Evolutionary conservation across 1,140 invertebrate genomes (phyloP).

Genomic region (Trichogramma pretiosum): DNA sequence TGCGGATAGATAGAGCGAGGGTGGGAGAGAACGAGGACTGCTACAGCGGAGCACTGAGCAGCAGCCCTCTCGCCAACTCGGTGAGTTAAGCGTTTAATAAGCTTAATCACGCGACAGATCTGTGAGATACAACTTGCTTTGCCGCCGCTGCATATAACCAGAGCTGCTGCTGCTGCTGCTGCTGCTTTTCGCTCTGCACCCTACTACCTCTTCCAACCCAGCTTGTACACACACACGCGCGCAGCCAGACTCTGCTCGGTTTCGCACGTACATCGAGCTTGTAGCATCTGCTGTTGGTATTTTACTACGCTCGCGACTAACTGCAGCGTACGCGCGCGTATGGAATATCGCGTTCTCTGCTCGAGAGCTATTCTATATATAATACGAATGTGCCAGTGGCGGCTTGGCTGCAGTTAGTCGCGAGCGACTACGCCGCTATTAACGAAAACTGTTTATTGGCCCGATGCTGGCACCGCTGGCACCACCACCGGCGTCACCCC

Average conservation of each 20-base stretch:
- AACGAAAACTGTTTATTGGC: conserved; percentile 43
- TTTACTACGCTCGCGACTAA: no score
- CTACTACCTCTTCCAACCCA: conserved; percentile 19
- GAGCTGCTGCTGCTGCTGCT: not conserved
- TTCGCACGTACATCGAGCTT: not conserved
- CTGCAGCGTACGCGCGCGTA: no score
- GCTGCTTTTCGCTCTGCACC: not conserved
- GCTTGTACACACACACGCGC: not conserved
- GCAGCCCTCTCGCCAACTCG: conserved; percentile 13
- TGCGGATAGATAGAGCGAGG: conserved; percentile 6
- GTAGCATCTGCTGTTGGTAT: conserved; percentile 47
- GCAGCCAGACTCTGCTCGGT: not conserved
- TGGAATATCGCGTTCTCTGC: no score
- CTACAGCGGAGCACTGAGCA: conserved; percentile 16
- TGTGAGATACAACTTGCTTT: conserved; percentile 37
- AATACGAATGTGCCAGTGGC: no score
- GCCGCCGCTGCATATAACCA: conserved; percentile 18
- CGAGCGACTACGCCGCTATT: no score
- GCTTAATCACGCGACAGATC: conserved; percentile 47
- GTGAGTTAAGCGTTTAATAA: conserved; percentile 48
- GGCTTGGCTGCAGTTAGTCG: no score
- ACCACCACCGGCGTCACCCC: conserved; percentile 25
- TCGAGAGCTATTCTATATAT: no score
- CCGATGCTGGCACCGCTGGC: conserved; percentile 31
- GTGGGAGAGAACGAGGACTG: conserved; percentile 7